Evolutionary conservation across 2,797 vertebrate genomes (phyloP), one percentile per base, ranked within the genome.

Genomic region (Pipistrellus kuhlii): DNA sequence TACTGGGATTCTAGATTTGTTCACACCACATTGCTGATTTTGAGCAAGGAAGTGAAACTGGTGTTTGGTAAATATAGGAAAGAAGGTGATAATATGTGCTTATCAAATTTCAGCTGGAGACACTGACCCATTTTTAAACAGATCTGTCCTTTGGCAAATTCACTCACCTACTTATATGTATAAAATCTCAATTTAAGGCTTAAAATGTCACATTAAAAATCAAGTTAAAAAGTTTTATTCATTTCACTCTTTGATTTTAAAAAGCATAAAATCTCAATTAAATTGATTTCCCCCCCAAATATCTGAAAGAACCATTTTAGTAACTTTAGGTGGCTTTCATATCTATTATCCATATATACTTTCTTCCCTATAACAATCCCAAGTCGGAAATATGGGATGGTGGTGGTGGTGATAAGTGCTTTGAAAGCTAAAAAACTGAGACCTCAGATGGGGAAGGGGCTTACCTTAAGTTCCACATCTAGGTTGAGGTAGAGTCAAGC

Each of bases 401-500:
- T 17, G 4, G 21, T 51, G 46, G 46, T 76, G 73, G 72, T 73
- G 6, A 62, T 86, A 51, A 62, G 68, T 91, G 11, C n/a, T 30
- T 91, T 82, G 71, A 93, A 83, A 95, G 14, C 12, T 83, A 69
- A 93, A 73, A 95, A 66, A 94, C n/a, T 62, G 35, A 91, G 27
- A 15, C 8, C 30, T 73, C 27, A 90, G 8, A 21, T 81, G 21
- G 35, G 73, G 89, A 66, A 38, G 9, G 9, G 9, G 0, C 17
- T 93, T 91, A 10, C 15, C 3, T 88, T 89, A 80, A 88, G 38
- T 80, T 25, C 66, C 11, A 75, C 21, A 85, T 25, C 41, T 86
- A 69, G 23, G 32, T 17, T 86, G 23, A 91, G 48, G 17, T 17
- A 94, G 46, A 90, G 23, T 35, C 44, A 84, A 11, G 10, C 13